A percentile compares a stretch with the other conserved stretches of the same genome.
These are phyloP conservation scores for Spodoptera litura DNA, from an alignment of 1,140 invertebrate genomes.

Conservation along the genomic window DNA sequence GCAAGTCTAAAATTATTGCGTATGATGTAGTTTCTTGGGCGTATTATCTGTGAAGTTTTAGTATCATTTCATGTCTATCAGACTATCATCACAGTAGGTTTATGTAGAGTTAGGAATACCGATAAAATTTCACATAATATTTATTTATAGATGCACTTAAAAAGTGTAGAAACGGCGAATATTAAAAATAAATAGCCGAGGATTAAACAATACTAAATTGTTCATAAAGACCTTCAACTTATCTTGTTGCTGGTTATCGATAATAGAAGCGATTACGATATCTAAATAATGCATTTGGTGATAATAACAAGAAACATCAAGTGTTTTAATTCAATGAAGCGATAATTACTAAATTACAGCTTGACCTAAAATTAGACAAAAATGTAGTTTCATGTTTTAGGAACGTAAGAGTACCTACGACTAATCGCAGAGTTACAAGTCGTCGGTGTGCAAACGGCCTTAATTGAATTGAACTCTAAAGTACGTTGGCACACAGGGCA, in stretches of 20 bases:
- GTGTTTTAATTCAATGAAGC: no score
- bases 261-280: conserved; percentile 18
- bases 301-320: conserved; percentile 14
- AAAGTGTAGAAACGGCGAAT: conserved; percentile 28
- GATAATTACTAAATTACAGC: no score
- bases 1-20: no score
- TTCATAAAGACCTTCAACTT: conserved; percentile 1
- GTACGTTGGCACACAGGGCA: conserved; percentile 1
- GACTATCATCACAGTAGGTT: not conserved
- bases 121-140: conserved; percentile 4
- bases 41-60: not conserved
- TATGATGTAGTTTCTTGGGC: no score
- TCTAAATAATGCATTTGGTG: conserved; percentile 16
- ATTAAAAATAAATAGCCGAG: conserved; percentile 14
- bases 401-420: not conserved
- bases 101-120: conserved; percentile 12
- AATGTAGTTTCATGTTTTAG: not conserved
- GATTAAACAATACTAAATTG: conserved; percentile 5
- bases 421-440: not conserved
- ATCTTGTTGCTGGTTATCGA: conserved; percentile 25
- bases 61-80: not conserved
- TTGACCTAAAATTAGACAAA: no score
- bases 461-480: conserved; percentile 43
- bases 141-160: conserved; percentile 27
- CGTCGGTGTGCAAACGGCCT: conserved; percentile 31